Conservation (phyloP, 2,888 invertebrate species). For the Lampropteryx suffumata region DNA sequence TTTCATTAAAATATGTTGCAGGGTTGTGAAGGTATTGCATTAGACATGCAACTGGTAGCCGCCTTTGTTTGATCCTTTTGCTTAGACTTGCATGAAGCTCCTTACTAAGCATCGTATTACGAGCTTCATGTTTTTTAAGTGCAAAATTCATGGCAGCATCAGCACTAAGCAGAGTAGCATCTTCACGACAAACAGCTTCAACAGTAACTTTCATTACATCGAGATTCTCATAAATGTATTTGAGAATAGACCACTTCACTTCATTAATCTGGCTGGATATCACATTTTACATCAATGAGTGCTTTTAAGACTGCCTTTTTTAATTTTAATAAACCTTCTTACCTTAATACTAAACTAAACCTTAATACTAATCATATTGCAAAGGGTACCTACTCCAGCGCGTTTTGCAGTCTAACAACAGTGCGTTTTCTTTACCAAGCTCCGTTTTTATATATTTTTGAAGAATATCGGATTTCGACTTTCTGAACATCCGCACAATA, state of each 20-base stretch:
- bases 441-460: constrained; percentile 30
- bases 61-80: constrained; percentile 4
- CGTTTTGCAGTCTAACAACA: constrained; percentile 24
- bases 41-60: constrained; percentile 11
- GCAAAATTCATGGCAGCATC: constrained; percentile 22
- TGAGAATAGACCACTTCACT: constrained; percentile 32
- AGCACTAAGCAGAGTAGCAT: constrained; percentile 30
- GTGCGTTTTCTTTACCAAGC: constrained; percentile 24
- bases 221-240: constrained; percentile 28
- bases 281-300: constrained; percentile 34
- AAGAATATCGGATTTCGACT: constrained; percentile 24
- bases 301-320: constrained; percentile 28
- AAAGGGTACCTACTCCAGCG: too few relatives aligned
- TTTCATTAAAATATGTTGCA: too few relatives aligned
- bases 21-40: constrained; percentile 21
- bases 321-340: too few relatives aligned
- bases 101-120: too few relatives aligned
- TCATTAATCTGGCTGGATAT: constrained; percentile 31
- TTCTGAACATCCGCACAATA: constrained; percentile 24
- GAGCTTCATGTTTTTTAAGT: too few relatives aligned
- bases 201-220: constrained; percentile 31
- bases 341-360: too few relatives aligned
- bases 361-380: too few relatives aligned
- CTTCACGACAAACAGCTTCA: constrained; percentile 31
- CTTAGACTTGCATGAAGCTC: constrained; percentile 7